Base-by-base conservation (phyloP, 2,888 invertebrate species). In the Anthrax anthrax region DNA sequence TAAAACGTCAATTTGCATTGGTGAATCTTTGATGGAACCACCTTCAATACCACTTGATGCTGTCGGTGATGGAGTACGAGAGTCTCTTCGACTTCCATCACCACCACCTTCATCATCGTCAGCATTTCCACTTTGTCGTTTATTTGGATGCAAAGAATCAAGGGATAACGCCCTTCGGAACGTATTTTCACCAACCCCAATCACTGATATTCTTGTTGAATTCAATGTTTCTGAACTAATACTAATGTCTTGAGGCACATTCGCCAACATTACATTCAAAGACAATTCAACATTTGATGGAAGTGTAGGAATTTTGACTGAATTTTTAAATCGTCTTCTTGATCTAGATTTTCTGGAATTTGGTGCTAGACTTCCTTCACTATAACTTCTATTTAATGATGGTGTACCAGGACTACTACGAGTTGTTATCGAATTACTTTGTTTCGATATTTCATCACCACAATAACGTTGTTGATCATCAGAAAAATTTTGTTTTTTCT, bases 1-100 rank as follows among this genome's bases (percentile, higher is more conserved):
- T 36, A 81, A 72, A 48, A 81, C 73, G 59, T 90, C 90, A 47
- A 90, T 80, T 61, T 88, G 89, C 64, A 90, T 78, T 0, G 87
- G 87, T 2, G 89, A 81, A 63, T 84, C 84, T 65, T 84, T 84
- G 53, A 80, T 76, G 3, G 80, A 80, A 42, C 77, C 61, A 59
- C 84, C 86, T 63, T 91, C 90, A 12, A 90, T 77, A 12, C 88
- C 88, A 60, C 87, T 88, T 47, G 88, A 88, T 0, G 88, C 89
- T 12, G 89, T 86, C 0, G 90, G 90, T 10, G 89, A 89, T 0
- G 90, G 89, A 13, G 87, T 86, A 18, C 88, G 74, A 1, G 86
- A 83, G 2, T 77, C 76, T 1, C 60, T 59, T 2, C 60, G 59
- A 48, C 63, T 64, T 23, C 63, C 63, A n/a, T n/a, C n/a, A 32